These are phyloP conservation scores for Cynoglossus semilaevis DNA, from an alignment of 2,113 vertebrate species.

Conservation along the genomic window DNA sequence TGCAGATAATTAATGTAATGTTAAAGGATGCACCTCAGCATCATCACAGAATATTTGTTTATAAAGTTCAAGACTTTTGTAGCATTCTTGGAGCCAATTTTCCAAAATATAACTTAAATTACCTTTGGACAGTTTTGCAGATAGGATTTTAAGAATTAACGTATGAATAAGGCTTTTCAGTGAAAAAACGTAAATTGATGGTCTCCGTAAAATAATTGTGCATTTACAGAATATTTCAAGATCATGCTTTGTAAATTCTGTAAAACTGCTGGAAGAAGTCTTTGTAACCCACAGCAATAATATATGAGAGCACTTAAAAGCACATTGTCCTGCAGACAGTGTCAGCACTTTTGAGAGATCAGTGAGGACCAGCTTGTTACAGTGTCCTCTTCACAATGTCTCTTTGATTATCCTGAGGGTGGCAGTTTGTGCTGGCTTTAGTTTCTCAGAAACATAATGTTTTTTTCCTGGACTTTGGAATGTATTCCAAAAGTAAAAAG, in stretches of 20 bases:
- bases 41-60: no score
- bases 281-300: background rate
- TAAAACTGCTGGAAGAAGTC: conserved; percentile 6
- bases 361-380: background rate
- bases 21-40: no score
- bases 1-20: no score
- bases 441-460: background rate
- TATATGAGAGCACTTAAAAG: conserved; percentile 3
- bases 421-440: background rate
- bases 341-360: background rate
- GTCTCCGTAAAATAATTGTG: no score
- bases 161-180: no score
- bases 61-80: no score
- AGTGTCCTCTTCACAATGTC: background rate
- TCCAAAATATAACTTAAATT: no score
- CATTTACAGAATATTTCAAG: no score
- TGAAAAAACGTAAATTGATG: no score
- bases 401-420: background rate
- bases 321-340: conserved; percentile 1
- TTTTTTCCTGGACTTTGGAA: background rate
- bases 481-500: background rate
- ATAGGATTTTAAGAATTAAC: no score
- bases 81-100: no score
- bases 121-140: no score
- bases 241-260: background rate